A percentile compares a stretch with the other conserved stretches of the same genome.
These are phyloP conservation scores for Hemibagrus wyckioides DNA, from an alignment of 2,113 vertebrate species.

Conservation along the genomic window DNA sequence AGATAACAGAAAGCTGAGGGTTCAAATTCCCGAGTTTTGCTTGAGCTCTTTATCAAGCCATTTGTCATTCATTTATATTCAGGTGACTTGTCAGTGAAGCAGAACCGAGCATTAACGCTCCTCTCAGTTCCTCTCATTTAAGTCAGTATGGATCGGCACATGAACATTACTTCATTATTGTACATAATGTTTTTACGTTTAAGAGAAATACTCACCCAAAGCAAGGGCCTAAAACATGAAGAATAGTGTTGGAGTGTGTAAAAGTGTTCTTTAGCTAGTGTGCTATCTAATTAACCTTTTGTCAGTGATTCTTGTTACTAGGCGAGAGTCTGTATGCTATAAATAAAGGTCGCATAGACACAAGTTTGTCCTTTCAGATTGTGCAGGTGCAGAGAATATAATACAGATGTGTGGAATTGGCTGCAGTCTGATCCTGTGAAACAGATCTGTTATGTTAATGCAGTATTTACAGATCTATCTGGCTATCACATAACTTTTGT, in stretches of 20 bases:
- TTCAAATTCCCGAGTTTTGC: not conserved
- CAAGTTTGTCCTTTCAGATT: constrained; percentile 1
- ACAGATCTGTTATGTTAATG: not conserved
- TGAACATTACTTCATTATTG: not conserved
- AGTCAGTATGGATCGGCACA: not conserved
- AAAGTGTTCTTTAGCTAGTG: constrained; percentile 7
- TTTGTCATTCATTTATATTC: not conserved
- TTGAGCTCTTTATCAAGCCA: not conserved
- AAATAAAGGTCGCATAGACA: not conserved
- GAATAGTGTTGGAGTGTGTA: not conserved
- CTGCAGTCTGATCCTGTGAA: not conserved
- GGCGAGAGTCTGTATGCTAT: not conserved
- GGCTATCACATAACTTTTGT: not conserved
- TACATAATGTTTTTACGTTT: not conserved
- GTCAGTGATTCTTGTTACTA: not conserved
- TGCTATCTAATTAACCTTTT: constrained; percentile 28
- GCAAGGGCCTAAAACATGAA: not conserved
- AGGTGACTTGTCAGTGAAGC: not conserved
- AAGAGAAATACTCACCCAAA: not conserved
- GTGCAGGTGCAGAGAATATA: not conserved
- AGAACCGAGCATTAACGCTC: not conserved
- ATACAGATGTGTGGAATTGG: not conserved
- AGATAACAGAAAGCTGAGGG: not conserved
- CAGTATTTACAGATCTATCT: not conserved
- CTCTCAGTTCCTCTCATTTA: not conserved